These are phyloP conservation scores for Nomada fucata DNA, from an alignment of 2,888 invertebrate genomes.

Conservation along the genomic window DNA sequence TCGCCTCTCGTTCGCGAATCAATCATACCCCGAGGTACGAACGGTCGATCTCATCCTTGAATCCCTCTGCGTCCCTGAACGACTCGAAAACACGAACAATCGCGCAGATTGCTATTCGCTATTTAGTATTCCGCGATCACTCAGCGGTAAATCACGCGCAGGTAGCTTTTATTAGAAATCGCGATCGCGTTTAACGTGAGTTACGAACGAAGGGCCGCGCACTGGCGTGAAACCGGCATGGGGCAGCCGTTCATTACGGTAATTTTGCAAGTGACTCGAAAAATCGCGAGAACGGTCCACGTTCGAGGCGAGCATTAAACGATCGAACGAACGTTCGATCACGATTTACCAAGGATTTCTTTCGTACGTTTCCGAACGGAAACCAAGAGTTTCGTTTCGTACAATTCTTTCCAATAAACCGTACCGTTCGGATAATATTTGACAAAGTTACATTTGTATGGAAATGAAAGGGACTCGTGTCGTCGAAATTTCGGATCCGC, in stretches of 20 bases:
- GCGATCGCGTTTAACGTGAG: slow-evolving; percentile 23
- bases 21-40: no score
- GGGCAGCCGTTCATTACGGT: slow-evolving; percentile 18
- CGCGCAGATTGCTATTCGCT: slow-evolving; percentile 2
- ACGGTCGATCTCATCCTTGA: not conserved
- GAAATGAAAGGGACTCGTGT: no score
- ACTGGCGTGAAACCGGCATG: slow-evolving; percentile 1
- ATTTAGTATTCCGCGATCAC: slow-evolving; percentile 25
- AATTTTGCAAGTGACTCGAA: slow-evolving; percentile 24
- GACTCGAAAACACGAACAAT: slow-evolving; percentile 15
- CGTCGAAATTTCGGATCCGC: no score
- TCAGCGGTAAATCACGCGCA: slow-evolving; percentile 27
- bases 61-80: no score
- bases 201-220: slow-evolving; percentile 11
- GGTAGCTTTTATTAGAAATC: slow-evolving; percentile 22
- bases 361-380: not conserved
- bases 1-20: no score
- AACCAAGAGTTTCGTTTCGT: no score
- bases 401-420: no score
- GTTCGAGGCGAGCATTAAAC: slow-evolving; percentile 28
- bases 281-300: slow-evolving; percentile 16
- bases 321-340: slow-evolving; percentile 23
- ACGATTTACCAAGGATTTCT: slow-evolving; percentile 30
- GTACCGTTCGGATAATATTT: no score
- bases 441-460: no score